Conservation (phyloP, 2,797 vertebrate species). For the Chaetodon trifasciatus region DNA sequence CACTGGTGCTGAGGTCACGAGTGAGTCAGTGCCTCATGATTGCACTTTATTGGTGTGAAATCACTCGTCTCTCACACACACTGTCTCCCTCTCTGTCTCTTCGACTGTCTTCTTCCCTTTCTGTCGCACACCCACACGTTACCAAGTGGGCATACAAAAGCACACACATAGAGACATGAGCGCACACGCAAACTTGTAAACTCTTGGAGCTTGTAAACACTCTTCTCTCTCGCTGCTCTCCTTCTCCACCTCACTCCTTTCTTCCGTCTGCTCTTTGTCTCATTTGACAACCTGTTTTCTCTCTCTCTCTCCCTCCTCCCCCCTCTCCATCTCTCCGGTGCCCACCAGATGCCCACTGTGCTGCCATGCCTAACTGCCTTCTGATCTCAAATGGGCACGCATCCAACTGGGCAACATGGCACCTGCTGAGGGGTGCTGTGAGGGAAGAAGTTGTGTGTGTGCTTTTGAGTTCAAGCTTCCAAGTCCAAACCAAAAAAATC, state of each 20-base stretch:
- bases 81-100: constrained; percentile 17
- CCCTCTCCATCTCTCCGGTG: constrained; percentile 14
- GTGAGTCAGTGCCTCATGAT: constrained; percentile 68
- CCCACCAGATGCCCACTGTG: constrained; percentile 32
- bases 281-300: constrained; percentile 57
- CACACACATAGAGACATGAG: neutral
- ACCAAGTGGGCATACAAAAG: constrained; percentile 14
- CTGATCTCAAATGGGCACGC: constrained; percentile 27
- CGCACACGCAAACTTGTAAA: constrained; percentile 55
- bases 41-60: constrained; percentile 70
- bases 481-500: neutral
- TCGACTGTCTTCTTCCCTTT: constrained; percentile 35
- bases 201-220: constrained; percentile 59
- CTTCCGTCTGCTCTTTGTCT: constrained; percentile 64
- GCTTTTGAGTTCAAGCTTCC: neutral
- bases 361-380: constrained; percentile 32
- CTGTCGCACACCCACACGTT: constrained; percentile 31
- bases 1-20: constrained; percentile 63
- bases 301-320: neutral
- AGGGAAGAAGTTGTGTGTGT: constrained; percentile 1
- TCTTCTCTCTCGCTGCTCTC: constrained; percentile 26
- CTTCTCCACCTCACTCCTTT: constrained; percentile 28
- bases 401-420: constrained; percentile 39
- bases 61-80: constrained; percentile 40
- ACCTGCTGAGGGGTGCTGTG: constrained; percentile 34